Evolutionary conservation across 1,140 invertebrate species (phyloP), one percentile per base, ranked within the genome.

Genomic region (Micrasema longulum): DNA sequence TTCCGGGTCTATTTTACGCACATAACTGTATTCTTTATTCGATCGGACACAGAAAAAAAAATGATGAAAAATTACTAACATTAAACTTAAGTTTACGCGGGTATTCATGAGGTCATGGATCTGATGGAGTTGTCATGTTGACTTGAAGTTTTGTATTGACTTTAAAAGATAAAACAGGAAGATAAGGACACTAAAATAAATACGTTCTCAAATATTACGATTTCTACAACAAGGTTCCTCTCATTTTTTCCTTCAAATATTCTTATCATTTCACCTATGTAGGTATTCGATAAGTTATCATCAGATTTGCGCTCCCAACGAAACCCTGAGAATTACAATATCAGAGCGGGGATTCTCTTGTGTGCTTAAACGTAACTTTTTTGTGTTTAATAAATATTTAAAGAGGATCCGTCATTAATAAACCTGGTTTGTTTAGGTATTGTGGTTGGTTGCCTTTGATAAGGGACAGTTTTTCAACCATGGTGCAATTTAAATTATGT

Each of bases 191-290:
- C 26, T 31, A 31, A 31, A 31, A 31, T 31, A 31, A 31, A 31
- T 31, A 31, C 7, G 7, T 31, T 31, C 26, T 31, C 26, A 31
- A 2, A 31, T 31, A 31, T 31, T 31, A 31, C 26, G 7, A 31
- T 31, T 31, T 31, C 7, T 31, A 7, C 7, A 31, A 31, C 26
- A 31, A 31, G 26, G 26, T 31, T 31, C 26, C 26, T 10, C 48
- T 12, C 12, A 31, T 4, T 35, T 45, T 64, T 64, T 35, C 14
- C 60, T 64, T 45, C 12, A 64, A 64, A 60, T 38, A 41, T 60
- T 43, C n/a, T 64, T 64, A 64, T 64, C 60, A 14, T 11, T 64
- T 64, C 41, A 64, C 43, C 23, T 45, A 63, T 11, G n/a, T 45
- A 63, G 18, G n/a, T 45, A 48, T 41, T 31, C 2, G 41, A 26